A percentile compares a stretch with the other conserved stretches of the same genome.
Evolutionary conservation across 2,888 invertebrate species (phyloP).

Genomic region (Prosapia bicincta): DNA sequence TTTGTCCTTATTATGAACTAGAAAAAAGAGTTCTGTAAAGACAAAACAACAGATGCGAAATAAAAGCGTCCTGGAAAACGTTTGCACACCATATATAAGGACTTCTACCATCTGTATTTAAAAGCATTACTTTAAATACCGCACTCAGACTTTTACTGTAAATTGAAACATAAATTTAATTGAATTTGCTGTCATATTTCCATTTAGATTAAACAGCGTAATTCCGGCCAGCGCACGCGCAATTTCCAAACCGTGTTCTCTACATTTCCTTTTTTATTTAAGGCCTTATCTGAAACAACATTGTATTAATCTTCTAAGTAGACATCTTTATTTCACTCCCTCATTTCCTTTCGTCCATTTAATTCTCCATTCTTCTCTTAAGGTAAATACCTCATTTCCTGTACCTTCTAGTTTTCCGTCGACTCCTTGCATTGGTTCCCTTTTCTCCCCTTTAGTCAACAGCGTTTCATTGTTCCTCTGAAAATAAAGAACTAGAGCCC

Average conservation of each 20-base stretch:
- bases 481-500: too few species aligned
- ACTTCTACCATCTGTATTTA: too few species aligned
- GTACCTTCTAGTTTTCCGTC: background rate
- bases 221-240: background rate
- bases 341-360: constrained; percentile 1
- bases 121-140: too few species aligned
- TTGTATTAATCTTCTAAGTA: background rate
- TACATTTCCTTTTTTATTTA: background rate
- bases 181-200: background rate
- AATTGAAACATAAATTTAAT: background rate
- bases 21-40: too few species aligned
- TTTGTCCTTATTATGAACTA: too few species aligned
- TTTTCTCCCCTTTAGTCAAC: too few species aligned
- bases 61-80: too few species aligned
- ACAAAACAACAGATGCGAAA: too few species aligned
- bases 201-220: background rate
- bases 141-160: too few species aligned
- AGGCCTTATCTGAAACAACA: background rate
- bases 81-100: too few species aligned
- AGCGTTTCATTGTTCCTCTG: too few species aligned
- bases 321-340: background rate
- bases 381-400: constrained; percentile 2
- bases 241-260: background rate
- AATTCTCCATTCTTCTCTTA: background rate
- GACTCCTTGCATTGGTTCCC: too few species aligned